Conservation (phyloP, 2,888 invertebrate genomes). For the Baronia brevicornis region DNA sequence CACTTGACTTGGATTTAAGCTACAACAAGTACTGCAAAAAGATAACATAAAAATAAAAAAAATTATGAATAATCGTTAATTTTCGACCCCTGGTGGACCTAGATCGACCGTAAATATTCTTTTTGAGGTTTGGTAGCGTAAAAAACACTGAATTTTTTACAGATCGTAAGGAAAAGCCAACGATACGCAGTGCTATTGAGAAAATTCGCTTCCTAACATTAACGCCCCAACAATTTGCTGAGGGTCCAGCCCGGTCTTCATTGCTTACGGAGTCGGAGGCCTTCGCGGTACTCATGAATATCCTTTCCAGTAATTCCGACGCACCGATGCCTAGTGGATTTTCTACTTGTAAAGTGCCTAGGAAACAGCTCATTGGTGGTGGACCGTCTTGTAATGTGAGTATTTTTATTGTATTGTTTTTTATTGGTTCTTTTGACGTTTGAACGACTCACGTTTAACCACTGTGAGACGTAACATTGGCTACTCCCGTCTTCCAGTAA, state of each 20-base stretch:
- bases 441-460: no score
- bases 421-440: no score
- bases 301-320: slow-evolving; percentile 81
- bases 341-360: slow-evolving; percentile 70
- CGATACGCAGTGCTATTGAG: slow-evolving; percentile 79
- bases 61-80: no score
- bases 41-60: no score
- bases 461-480: no score
- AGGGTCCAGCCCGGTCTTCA: slow-evolving; percentile 85
- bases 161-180: slow-evolving; percentile 45
- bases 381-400: slow-evolving; percentile 42
- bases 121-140: no score
- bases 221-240: slow-evolving; percentile 88
- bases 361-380: slow-evolving; percentile 56
- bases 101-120: no score
- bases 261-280: slow-evolving; percentile 85
- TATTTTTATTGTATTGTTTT: slow-evolving; percentile 3
- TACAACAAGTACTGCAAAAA: no score
- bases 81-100: no score
- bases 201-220: slow-evolving; percentile 88
- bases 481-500: no score
- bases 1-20: no score
- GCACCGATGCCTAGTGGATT: slow-evolving; percentile 85
- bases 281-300: slow-evolving; percentile 88
- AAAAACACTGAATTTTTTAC: slow-evolving; percentile 14